A percentile compares a stretch with the other conserved stretches of the same genome.
These are phyloP conservation scores for Zygothrica quintamaculata DNA, from an alignment of 2,888 invertebrate species.

Conservation along the genomic window DNA sequence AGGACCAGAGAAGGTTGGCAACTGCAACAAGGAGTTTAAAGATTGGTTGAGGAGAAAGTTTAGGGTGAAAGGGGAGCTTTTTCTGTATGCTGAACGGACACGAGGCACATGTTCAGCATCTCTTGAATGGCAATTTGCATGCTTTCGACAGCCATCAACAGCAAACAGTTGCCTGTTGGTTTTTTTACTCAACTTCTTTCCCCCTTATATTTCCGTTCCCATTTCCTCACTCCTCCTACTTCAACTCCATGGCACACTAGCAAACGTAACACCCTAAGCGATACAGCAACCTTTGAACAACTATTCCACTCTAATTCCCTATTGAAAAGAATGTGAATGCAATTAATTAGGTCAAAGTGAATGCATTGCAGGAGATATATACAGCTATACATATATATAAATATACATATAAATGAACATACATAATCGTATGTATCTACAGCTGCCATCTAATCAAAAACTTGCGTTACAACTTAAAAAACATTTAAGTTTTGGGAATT, in stretches of 20 bases:
- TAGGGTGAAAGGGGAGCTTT: not conserved
- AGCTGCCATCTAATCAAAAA: conserved; percentile 34
- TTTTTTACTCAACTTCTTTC: conserved; percentile 23
- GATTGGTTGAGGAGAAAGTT: not conserved
- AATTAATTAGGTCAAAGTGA: conserved; percentile 71
- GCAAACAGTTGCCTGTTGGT: conserved; percentile 71
- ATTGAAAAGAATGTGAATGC: conserved; percentile 53
- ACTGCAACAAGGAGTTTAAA: not conserved
- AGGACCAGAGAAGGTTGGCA: not conserved
- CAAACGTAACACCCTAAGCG: conserved; percentile 30
- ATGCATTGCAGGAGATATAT: conserved; percentile 20
- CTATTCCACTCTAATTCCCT: conserved; percentile 64
- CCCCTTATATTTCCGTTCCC: conserved; percentile 19
- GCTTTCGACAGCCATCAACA: conserved; percentile 78
- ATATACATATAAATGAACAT: not conserved
- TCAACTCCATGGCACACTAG: not conserved
- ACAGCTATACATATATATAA: not conserved
- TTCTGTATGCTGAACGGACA: conserved; percentile 28
- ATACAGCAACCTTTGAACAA: conserved; percentile 54
- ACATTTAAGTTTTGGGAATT: no score
- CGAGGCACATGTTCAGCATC: conserved; percentile 72
- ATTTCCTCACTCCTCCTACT: not conserved
- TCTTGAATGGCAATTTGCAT: conserved; percentile 76
- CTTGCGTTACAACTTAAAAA: no score
- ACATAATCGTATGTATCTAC: not conserved